phyloP scores from a whole-genome alignment of 1,140 invertebrate species.

The Drosophila kohkoa region DNA sequence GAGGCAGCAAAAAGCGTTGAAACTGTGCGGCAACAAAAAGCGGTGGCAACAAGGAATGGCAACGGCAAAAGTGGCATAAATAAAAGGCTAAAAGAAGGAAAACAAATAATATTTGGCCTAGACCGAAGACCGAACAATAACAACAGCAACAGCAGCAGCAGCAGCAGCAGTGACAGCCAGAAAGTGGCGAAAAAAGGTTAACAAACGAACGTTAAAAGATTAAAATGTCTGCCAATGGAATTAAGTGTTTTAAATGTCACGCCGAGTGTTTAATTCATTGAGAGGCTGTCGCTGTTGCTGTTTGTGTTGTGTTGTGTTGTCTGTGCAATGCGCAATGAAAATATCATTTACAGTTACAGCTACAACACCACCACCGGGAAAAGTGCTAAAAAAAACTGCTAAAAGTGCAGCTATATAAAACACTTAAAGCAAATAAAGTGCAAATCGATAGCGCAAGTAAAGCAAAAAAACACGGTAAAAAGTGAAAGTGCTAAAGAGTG shows the following conservation, averaged over 20 bases:
- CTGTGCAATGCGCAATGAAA: slow-evolving; percentile 34
- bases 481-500: slow-evolving; percentile 34
- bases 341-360: slow-evolving; percentile 56
- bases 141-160: slow-evolving; percentile 35
- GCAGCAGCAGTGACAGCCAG: slow-evolving; percentile 22
- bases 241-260: slow-evolving; percentile 83
- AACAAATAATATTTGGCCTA: slow-evolving; percentile 48
- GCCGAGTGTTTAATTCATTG: slow-evolving; percentile 79
- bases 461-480: slow-evolving; percentile 35
- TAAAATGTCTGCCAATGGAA: slow-evolving; percentile 80
- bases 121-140: slow-evolving; percentile 30
- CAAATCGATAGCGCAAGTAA: slow-evolving; percentile 56
- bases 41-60: not conserved
- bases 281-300: slow-evolving; percentile 6
- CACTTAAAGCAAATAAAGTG: slow-evolving; percentile 58
- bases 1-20: slow-evolving; percentile 41
- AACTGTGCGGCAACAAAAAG: slow-evolving; percentile 46
- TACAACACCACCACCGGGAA: not conserved
- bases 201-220: slow-evolving; percentile 80
- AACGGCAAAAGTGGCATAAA: slow-evolving; percentile 33
- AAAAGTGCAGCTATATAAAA: slow-evolving; percentile 44
- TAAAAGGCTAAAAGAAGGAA: slow-evolving; percentile 51
- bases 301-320: slow-evolving; percentile 10
- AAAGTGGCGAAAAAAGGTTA: slow-evolving; percentile 63
- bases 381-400: slow-evolving; percentile 35